A percentile compares a stretch with the other conserved stretches of the same genome.
Conservation (phyloP, 1,140 invertebrate species). For the Adelges cooleyi region DNA sequence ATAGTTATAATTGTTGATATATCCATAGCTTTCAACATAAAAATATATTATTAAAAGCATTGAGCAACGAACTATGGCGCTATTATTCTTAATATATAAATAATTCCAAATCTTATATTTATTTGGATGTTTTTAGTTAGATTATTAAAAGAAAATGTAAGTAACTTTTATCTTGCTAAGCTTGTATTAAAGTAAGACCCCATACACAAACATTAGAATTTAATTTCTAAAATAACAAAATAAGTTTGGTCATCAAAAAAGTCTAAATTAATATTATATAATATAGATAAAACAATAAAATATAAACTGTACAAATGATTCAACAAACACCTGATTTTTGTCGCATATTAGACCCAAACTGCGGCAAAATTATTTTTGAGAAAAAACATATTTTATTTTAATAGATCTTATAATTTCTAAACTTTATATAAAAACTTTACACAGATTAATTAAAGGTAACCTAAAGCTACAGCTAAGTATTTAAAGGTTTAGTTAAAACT, state of each 20-base stretch:
- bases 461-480: not conserved
- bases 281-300: constrained; percentile 18
- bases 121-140: too few relatives aligned
- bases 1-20: too few relatives aligned
- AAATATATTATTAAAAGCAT: not conserved
- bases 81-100: not conserved
- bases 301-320: constrained; percentile 24
- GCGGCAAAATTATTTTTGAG: too few relatives aligned
- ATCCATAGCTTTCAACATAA: not conserved
- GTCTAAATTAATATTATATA: not conserved
- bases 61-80: not conserved
- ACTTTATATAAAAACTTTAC: not conserved
- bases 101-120: too few relatives aligned
- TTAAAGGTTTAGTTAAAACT: not conserved
- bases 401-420: not conserved
- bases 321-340: constrained; percentile 21
- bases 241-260: too few relatives aligned
- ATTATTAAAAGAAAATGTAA: too few relatives aligned
- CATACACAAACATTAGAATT: too few relatives aligned
- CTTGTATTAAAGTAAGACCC: too few relatives aligned
- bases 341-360: not conserved
- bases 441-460: not conserved
- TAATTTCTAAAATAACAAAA: too few relatives aligned
- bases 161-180: too few relatives aligned
- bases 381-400: not conserved